A percentile compares a stretch with the other conserved stretches of the same genome.
Conservation (phyloP, 2,888 invertebrate species). For the Agonopterix alstromeriana region DNA sequence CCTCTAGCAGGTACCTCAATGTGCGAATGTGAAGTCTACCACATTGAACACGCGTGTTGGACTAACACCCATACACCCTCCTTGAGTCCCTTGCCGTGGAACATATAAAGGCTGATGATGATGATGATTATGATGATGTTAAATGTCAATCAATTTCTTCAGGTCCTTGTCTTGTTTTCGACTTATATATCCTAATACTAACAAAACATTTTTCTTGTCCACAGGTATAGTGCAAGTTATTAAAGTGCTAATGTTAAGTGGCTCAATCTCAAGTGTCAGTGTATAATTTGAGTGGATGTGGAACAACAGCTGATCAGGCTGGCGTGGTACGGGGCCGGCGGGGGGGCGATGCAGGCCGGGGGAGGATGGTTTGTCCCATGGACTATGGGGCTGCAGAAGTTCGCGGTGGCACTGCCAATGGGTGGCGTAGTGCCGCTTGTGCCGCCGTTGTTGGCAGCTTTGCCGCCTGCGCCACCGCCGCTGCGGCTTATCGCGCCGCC, state of each 20-base stretch:
- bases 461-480: slow-evolving; percentile 58
- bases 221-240: slow-evolving; percentile 60
- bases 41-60: too few relatives aligned
- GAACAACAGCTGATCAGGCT: slow-evolving; percentile 56
- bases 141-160: too few relatives aligned
- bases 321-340: slow-evolving; percentile 71
- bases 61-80: too few relatives aligned
- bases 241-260: slow-evolving; percentile 19
- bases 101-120: too few relatives aligned
- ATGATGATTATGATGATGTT: too few relatives aligned
- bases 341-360: slow-evolving; percentile 68
- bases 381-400: slow-evolving; percentile 70
- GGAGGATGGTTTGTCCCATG: slow-evolving; percentile 69
- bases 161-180: too few relatives aligned
- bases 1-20: too few relatives aligned
- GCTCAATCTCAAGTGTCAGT: slow-evolving; percentile 33
- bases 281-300: slow-evolving; percentile 48
- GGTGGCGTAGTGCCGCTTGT: slow-evolving; percentile 63
- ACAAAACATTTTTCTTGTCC: slow-evolving; percentile 27
- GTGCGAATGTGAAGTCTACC: too few relatives aligned
- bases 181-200: neutral
- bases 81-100: too few relatives aligned
- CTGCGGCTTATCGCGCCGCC: slow-evolving; percentile 63
- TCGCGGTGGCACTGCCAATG: slow-evolving; percentile 69
- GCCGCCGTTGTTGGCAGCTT: slow-evolving; percentile 58